Percentiles rank a stretch among this genome's conserved stretches.
Conservation (phyloP, 1,140 invertebrate species). For the Chymomyza costata region DNA sequence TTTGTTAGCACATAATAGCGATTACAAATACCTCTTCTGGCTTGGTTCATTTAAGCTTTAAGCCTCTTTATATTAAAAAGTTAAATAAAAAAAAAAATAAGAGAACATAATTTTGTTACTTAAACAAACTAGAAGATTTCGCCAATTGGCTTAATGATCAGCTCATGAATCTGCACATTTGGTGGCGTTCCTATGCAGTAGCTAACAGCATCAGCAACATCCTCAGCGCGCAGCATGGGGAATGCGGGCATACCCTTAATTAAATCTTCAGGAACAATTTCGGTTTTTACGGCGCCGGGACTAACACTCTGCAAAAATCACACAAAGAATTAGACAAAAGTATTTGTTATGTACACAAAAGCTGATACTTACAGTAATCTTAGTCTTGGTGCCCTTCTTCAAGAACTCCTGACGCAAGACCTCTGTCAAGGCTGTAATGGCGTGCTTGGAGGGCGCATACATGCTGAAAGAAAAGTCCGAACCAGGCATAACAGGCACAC, state of each 20-base stretch:
- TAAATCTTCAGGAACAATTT: constrained; percentile 74
- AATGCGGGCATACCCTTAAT: constrained; percentile 11
- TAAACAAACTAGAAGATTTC: constrained; percentile 51
- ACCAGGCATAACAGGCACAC: constrained; percentile 67
- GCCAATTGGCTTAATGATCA: constrained; percentile 51
- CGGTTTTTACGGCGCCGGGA: constrained; percentile 78
- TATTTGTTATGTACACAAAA: not conserved
- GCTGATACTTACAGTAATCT: constrained; percentile 77
- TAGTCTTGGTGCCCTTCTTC: constrained; percentile 78
- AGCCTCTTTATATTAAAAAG: too few species aligned
- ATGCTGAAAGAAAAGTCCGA: constrained; percentile 72
- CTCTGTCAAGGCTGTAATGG: constrained; percentile 81
- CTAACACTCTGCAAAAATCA: constrained; percentile 76
- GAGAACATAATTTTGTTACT: too few species aligned
- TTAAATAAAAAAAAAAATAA: too few species aligned
- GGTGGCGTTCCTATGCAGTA: constrained; percentile 79
- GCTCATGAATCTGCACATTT: constrained; percentile 76
- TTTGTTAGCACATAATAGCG: too few species aligned
- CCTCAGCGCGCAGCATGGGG: constrained; percentile 71
- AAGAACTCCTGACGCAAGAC: constrained; percentile 81
- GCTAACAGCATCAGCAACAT: constrained; percentile 78
- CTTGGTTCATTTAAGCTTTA: too few species aligned
- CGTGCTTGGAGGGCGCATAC: constrained; percentile 83
- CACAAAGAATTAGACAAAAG: not conserved
- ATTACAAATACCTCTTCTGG: too few species aligned